Evolutionary conservation across 2,113 vertebrate genomes (phyloP), one percentile per base, ranked within the genome.

Genomic region (Lophotis ruficrista): DNA sequence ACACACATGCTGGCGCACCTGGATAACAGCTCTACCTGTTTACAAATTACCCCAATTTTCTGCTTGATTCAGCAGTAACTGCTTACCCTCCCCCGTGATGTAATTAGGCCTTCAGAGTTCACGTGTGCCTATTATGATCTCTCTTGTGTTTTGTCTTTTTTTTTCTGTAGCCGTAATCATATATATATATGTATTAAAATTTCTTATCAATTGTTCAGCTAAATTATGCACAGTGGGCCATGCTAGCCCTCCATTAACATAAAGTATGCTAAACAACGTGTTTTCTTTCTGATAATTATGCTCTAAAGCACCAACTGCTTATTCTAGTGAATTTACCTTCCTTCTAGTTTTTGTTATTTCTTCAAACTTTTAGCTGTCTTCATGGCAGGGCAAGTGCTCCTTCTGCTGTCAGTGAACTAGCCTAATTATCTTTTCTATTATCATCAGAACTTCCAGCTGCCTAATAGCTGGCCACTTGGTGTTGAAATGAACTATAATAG

Each of bases 71-170:
- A 99, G 99, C 99, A 99, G 98, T 99, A 98, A 97, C 98, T 98
- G 97, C 97, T 98, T 97, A 95, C 98, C 98, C 98, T 99, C 99
- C 99, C 98, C 98, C 98, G 98, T 99, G 99, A 99, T 99, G 99
- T 99, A 99, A 99, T 99, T 99, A 99, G 99, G 98, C 98, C 99
- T 99, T 99, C 98, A 97, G 99, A 99, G 99, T 99, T 99, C 98
- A 99, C 96, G 96, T 98, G 98, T 98, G 98, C 98, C 99, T 99
- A 99, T 99, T 99, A 99, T 96, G 97, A 96, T 97, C 97, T 98
- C 98, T 98, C 99, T 95, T 98, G 98, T 99, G 98, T 98, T 98
- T 98, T 98, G 97, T 83, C 96, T 95, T 98, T 98, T 98, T 98
- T 97, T 91, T 97, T 90, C 96, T 98, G 98, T 99, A 99, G 98